Evolutionary conservation across 2,888 invertebrate genomes (phyloP).

Genomic region (Nomada fucata): DNA sequence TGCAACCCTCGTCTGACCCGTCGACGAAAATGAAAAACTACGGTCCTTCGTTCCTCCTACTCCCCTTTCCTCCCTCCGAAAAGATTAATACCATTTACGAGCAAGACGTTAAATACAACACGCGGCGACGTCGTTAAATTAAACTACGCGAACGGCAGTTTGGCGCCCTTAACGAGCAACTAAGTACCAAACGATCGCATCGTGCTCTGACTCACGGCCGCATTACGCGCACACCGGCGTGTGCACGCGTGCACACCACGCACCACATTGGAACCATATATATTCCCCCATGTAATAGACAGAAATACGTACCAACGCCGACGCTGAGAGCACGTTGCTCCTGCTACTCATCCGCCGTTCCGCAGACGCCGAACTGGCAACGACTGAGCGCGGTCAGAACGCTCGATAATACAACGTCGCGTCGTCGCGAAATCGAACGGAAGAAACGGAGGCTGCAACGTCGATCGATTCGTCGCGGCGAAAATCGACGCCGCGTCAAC

Average conservation of each 20-base stretch:
- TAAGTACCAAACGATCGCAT: conserved; percentile 26
- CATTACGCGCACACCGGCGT: not conserved
- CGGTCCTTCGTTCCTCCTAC: too few species aligned
- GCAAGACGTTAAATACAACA: conserved; percentile 1
- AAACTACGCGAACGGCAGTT: conserved; percentile 21
- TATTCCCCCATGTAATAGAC: not conserved
- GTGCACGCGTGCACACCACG: not conserved
- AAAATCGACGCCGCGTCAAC: not conserved
- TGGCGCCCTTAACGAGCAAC: conserved; percentile 23
- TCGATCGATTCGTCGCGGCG: conserved; percentile 34
- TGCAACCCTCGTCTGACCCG: too few species aligned
- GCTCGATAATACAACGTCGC: too few species aligned
- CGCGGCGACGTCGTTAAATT: conserved; percentile 11
- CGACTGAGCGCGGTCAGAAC: not conserved
- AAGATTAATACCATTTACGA: conserved; percentile 7
- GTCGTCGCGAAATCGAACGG: conserved; percentile 24
- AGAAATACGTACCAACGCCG: conserved; percentile 45
- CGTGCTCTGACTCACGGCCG: not conserved
- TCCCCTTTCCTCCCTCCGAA: not conserved
- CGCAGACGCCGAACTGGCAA: not conserved
- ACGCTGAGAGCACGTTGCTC: conserved; percentile 27
- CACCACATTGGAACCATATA: not conserved
- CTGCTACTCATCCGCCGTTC: conserved; percentile 24
- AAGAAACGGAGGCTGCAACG: not conserved
- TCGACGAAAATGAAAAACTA: not conserved